Base-by-base conservation (phyloP, 2,113 vertebrate genomes). In the Hystrix brachyura region DNA sequence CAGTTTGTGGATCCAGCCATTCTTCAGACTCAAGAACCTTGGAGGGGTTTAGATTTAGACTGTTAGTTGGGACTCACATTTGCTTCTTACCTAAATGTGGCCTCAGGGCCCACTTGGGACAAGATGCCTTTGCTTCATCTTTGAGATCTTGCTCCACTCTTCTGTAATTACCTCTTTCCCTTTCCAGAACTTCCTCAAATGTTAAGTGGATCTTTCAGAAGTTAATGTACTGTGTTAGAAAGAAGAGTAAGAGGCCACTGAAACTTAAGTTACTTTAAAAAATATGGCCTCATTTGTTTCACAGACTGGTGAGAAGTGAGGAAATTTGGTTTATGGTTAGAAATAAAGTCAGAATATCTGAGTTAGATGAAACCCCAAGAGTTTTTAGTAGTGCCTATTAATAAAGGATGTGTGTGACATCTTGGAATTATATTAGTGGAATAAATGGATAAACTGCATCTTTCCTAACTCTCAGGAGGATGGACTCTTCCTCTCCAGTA, bases 271-370 rank as follows among this genome's bases (percentile, higher is more conserved):
- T 83, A 51, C 18, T 78, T 82, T 72, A 38, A 69, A n/a, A 79
- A 38, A 27, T 34, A 81, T 59, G n/a, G 9, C 48, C 19, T 84
- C 8, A 21, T 48, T 96, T 89, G 55, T 79, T 86, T 94, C 60
- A 46, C 3, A 87, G 23, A 19, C 92, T 74, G 85, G 57, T 84
- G 51, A 96, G n/a, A 95, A 6, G 32, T 69, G 57, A 64, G 78
- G 3, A 87, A 83, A 76, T 90, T 43, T 80, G 29, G 48, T n/a
- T 76, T 90, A 29, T 84, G n/a, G 7, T 88, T 91, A 84, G 51
- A 83, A 95, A 96, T 89, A 79, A 92, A 80, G 32, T 6, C 34
- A 91, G 55, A 60, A 72, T 78, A 72, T 72, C 80, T 85, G 53
- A 71, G 57, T 90, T 93, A 14, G 15, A 57, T 87, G 43, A 80